These are phyloP conservation scores for Conistra vaccinii DNA, from an alignment of 2,888 invertebrate genomes.

Conservation along the genomic window DNA sequence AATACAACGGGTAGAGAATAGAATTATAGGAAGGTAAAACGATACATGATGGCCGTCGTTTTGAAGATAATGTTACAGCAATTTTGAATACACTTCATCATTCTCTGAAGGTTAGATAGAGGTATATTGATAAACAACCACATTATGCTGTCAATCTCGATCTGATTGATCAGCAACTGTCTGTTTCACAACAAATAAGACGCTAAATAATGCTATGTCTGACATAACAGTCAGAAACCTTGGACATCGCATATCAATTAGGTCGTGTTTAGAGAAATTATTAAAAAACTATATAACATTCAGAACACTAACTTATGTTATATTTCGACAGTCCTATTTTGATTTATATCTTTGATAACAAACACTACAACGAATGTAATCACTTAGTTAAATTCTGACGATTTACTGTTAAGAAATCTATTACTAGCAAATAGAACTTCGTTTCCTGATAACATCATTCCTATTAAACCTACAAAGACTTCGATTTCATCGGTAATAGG, in stretches of 20 bases:
- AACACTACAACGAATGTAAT: neutral
- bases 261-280: neutral
- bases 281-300: neutral
- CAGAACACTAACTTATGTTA: neutral
- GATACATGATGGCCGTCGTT: neutral
- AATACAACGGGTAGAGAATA: neutral
- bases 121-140: neutral
- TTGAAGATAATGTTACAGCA: neutral
- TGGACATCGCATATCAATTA: neutral
- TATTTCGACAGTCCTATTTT: neutral
- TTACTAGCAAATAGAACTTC: conserved; percentile 27
- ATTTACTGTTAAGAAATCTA: conserved; percentile 10
- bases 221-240: neutral
- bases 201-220: neutral
- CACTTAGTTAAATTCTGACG: neutral
- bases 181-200: neutral
- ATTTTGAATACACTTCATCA: neutral
- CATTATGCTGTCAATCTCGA: neutral
- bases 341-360: neutral
- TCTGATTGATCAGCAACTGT: neutral
- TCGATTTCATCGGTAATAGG: conserved; percentile 38
- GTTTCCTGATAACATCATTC: conserved; percentile 29
- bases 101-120: neutral
- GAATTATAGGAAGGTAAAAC: conserved; percentile 1
- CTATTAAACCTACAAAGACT: conserved; percentile 33